Base-by-base conservation (phyloP, 2,113 vertebrate species). In the Pollimyrus isidori region DNA sequence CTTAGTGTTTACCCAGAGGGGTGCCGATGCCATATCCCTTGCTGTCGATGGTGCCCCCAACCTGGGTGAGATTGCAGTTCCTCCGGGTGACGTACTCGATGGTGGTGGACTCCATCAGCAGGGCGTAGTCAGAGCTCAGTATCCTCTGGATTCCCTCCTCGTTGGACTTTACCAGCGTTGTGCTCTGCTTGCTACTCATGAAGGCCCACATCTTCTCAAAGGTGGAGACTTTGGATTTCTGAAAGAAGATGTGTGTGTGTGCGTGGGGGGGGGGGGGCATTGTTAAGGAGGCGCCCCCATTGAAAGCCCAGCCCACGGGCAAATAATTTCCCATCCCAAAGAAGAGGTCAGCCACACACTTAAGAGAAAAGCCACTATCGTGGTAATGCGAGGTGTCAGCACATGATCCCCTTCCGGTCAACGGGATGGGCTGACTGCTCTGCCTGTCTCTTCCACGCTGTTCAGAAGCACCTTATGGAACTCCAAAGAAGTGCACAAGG, bases 151-250 rank as follows among this genome's bases (percentile, higher is more conserved):
- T 97, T 0, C 98, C 98, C 62, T 99, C 98, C 92, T 99, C 98
- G 0, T 98, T 98, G 90, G 97, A 99, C 91, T 99, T 99, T 17
- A 99, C 98, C 39, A 99, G 95, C 0, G 98, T 97, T 0, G 98
- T 98, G 92, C 97, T 97, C 10, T 95, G 96, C 91, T 96, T 98
- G 96, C 98, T 99, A 95, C 98, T 99, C 98, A 99, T 99, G 92
- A 99, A 99, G 52, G 98, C 98, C 98, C 98, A 99, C 98, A 99
- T 99, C 92, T 99, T 99, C 94, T 99, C 98, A 90, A 99, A 99
- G 0, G 98, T 99, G 85, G 98, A 99, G 89, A 99, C 98, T 93
- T 97, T 98, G 50, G 98, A 99, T 96, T 98, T 99, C 98, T 99
- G 95, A 39, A 91, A 91, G 88, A 49, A 23, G 26, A 88, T n/a